Evolutionary conservation across 2,113 vertebrate genomes (phyloP).

Genomic region (Orycteropus afer): DNA sequence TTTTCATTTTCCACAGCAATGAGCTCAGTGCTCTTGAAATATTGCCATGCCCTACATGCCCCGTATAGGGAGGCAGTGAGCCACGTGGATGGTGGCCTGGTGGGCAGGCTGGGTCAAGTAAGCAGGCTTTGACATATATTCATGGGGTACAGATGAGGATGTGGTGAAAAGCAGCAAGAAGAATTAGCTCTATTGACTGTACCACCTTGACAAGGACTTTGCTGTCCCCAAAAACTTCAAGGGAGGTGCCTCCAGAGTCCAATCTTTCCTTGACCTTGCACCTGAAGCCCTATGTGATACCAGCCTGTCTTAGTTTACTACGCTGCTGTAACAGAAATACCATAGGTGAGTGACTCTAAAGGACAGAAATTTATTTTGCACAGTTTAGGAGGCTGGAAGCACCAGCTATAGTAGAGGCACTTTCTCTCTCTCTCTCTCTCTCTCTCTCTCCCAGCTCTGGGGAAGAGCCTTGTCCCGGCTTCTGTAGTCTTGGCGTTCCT

Average conservation of each 20-base stretch:
- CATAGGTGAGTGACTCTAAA: too few species aligned
- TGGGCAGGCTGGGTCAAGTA: neutral
- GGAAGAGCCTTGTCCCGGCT: too few species aligned
- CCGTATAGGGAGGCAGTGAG: neutral
- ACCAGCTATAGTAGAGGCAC: too few species aligned
- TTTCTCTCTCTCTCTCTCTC: too few species aligned
- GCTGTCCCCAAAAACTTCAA: neutral
- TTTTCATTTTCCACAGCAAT: conserved; percentile 35
- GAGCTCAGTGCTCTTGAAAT: conserved; percentile 51
- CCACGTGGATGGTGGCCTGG: neutral
- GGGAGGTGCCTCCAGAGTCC: neutral
- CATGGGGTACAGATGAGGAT: neutral
- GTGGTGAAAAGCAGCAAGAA: neutral
- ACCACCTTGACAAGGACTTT: conserved; percentile 6
- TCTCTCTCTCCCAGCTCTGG: too few species aligned
- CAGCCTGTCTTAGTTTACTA: neutral
- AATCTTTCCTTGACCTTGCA: neutral
- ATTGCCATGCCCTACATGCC: neutral
- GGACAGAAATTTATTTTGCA: too few species aligned
- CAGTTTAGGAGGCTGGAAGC: too few species aligned
- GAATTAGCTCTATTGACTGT: neutral
- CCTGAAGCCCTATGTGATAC: neutral
- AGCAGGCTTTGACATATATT: conserved; percentile 13
- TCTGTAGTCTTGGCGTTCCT: too few species aligned
- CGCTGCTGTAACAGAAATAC: too few species aligned